Conservation (phyloP, 2,797 vertebrate species). For the Liparis tanakae region DNA sequence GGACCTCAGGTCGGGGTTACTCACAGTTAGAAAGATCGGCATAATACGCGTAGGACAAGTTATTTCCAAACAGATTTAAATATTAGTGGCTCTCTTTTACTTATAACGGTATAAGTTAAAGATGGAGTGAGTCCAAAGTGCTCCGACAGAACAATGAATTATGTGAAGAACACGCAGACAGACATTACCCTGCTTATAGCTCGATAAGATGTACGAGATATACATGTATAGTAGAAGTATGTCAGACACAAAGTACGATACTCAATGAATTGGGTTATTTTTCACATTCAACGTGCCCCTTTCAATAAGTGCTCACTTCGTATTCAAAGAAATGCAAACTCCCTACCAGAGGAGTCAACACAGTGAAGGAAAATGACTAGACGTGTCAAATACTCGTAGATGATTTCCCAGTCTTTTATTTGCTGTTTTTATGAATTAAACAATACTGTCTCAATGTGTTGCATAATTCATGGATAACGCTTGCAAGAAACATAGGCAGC, state of each 20-base stretch:
- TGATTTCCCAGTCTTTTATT: neutral
- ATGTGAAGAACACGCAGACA: neutral
- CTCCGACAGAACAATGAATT: neutral
- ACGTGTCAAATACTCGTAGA: neutral
- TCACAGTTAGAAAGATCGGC: neutral
- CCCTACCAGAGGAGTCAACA: neutral
- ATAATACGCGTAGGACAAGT: neutral
- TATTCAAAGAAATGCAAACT: conserved; percentile 2
- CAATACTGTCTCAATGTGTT: neutral
- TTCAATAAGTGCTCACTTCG: neutral
- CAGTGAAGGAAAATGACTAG: neutral
- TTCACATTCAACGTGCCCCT: conserved; percentile 1
- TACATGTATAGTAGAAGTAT: neutral
- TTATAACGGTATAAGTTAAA: neutral
- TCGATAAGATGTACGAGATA: neutral
- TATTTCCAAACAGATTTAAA: neutral
- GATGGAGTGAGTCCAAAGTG: neutral
- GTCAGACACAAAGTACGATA: neutral
- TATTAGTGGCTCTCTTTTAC: neutral
- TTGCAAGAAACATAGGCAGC: neutral
- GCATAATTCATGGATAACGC: conserved; percentile 7
- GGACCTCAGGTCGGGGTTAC: neutral
- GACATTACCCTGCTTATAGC: neutral
- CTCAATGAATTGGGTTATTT: neutral
- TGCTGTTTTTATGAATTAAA: neutral